A percentile compares a stretch with the other conserved stretches of the same genome.
Conservation (phyloP, 2,888 invertebrate species). For the Cylloceria caligata region DNA sequence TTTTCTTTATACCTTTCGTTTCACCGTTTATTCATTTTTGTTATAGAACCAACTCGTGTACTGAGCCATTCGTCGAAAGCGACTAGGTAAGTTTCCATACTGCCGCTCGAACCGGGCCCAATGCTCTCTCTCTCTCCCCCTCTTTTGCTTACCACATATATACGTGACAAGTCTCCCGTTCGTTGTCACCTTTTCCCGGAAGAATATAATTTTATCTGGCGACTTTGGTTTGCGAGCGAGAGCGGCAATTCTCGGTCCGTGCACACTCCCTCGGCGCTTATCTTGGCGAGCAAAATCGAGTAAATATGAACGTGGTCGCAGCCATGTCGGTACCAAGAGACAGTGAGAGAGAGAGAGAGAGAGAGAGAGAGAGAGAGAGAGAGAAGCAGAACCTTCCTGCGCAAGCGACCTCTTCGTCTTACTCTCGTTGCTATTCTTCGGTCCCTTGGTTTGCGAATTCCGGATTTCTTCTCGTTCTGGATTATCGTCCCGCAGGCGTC, state of each 20-base stretch:
- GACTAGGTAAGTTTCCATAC: slow-evolving; percentile 29
- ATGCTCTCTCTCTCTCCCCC: slow-evolving; percentile 9
- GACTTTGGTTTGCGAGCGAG: slow-evolving; percentile 60
- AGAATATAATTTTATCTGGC: slow-evolving; percentile 70
- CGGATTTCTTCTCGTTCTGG: slow-evolving; percentile 37
- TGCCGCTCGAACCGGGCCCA: background rate
- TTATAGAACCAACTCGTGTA: background rate
- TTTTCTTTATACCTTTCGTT: background rate
- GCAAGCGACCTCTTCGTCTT: slow-evolving; percentile 19
- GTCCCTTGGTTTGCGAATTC: slow-evolving; percentile 45
- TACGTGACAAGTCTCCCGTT: slow-evolving; percentile 21
- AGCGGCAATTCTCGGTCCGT: slow-evolving; percentile 60
- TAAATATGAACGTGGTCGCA: slow-evolving; percentile 71
- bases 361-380: too few species aligned
- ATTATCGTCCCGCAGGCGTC: slow-evolving; percentile 55
- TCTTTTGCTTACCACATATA: slow-evolving; percentile 5
- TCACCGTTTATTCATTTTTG: background rate
- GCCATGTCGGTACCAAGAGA: slow-evolving; percentile 45
- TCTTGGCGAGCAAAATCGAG: slow-evolving; percentile 70
- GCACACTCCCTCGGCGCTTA: slow-evolving; percentile 68
- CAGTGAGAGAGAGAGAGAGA: too few species aligned
- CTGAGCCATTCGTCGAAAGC: slow-evolving; percentile 22
- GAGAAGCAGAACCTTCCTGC: slow-evolving; percentile 60
- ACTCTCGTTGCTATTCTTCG: slow-evolving; percentile 36
- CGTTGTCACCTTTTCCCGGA: slow-evolving; percentile 61